Percentiles rank a stretch among this genome's conserved stretches.
Conservation (phyloP, 2,888 invertebrate species). For the Embidobia sp. region DNA sequence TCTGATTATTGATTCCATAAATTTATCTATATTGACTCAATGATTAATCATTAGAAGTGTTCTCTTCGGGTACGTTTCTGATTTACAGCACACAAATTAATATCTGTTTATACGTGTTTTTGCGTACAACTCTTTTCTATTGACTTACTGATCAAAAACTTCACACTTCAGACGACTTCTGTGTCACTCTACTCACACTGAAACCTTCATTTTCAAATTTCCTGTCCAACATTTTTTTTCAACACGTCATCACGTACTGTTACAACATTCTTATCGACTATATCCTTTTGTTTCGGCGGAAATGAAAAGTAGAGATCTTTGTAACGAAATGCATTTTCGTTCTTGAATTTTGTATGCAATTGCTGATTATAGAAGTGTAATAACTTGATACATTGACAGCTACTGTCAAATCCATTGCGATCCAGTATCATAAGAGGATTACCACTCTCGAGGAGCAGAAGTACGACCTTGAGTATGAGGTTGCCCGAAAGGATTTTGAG, state of each 20-base stretch:
- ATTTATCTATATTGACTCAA: too few relatives aligned
- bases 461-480: conserved; percentile 99
- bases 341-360: conserved; percentile 5
- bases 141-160: too few relatives aligned
- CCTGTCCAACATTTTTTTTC: background rate
- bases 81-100: too few relatives aligned
- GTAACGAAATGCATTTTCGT: background rate
- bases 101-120: too few relatives aligned
- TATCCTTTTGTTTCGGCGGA: too few relatives aligned
- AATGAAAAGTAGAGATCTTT: background rate
- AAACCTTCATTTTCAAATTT: background rate
- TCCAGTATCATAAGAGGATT: conserved; percentile 92
- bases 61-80: too few relatives aligned
- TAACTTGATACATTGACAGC: conserved; percentile 81
- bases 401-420: conserved; percentile 87
- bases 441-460: conserved; percentile 93
- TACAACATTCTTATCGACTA: too few relatives aligned
- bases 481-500: conserved; percentile 97
- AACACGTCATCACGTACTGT: conserved; percentile 33
- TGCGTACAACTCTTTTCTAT: too few relatives aligned
- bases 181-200: too few relatives aligned
- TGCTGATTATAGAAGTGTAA: conserved; percentile 46
- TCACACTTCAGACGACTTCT: too few relatives aligned
- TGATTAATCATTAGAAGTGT: too few relatives aligned
- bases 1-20: too few relatives aligned